These are phyloP conservation scores for Neoarius graeffei DNA, from an alignment of 2,113 vertebrate genomes.

Conservation along the genomic window DNA sequence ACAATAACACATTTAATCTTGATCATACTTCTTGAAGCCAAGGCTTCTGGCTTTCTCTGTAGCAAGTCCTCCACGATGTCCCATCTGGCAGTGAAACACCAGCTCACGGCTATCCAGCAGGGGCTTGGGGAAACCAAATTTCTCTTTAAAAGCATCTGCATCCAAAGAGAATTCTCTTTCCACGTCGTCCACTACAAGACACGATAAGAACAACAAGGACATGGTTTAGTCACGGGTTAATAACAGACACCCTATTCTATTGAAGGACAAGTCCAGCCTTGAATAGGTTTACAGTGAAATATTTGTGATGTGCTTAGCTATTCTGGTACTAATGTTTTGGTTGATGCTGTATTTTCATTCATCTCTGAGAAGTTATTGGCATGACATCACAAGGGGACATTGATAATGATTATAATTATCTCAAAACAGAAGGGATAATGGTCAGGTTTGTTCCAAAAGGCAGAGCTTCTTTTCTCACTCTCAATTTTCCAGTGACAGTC, in stretches of 20 bases:
- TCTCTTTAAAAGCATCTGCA: conserved; percentile 69
- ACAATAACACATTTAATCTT: neutral
- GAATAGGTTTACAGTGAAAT: too few relatives aligned
- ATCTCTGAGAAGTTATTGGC: too few relatives aligned
- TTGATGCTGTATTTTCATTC: too few relatives aligned
- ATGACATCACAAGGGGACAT: too few relatives aligned
- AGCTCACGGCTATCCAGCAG: conserved; percentile 68
- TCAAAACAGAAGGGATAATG: too few relatives aligned
- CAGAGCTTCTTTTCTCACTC: too few relatives aligned
- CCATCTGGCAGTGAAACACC: conserved; percentile 79
- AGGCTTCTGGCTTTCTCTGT: conserved; percentile 66
- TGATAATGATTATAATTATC: too few relatives aligned
- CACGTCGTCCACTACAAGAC: conserved; percentile 68
- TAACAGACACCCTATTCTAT: neutral
- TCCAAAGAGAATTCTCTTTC: conserved; percentile 71
- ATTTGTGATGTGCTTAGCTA: too few relatives aligned
- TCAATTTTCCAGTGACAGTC: too few relatives aligned
- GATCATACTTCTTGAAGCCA: conserved; percentile 71
- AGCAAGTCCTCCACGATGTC: conserved; percentile 70
- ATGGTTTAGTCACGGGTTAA: neutral
- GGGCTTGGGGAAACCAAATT: conserved; percentile 73
- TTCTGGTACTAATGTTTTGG: too few relatives aligned
- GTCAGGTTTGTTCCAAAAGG: too few relatives aligned
- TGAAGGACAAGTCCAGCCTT: too few relatives aligned
- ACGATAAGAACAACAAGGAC: neutral